A percentile compares a stretch with the other conserved stretches of the same genome.
These are phyloP conservation scores for Coptodon rendalli DNA, from an alignment of 2,113 vertebrate genomes.

Conservation along the genomic window DNA sequence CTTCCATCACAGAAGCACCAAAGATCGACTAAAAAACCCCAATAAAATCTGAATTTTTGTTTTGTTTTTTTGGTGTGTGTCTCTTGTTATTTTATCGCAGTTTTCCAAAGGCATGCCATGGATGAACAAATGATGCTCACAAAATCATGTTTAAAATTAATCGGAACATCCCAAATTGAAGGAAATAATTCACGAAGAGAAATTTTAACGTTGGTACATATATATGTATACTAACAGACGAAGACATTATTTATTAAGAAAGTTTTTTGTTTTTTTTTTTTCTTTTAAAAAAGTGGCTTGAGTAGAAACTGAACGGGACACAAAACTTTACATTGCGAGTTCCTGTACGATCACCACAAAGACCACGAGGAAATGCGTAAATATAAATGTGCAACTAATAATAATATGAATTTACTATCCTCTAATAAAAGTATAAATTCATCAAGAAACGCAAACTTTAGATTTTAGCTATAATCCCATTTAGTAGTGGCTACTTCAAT, in stretches of 20 bases:
- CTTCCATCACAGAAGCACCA: background rate
- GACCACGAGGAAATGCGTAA: background rate
- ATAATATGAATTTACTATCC: background rate
- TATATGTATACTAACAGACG: background rate
- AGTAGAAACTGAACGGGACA: background rate
- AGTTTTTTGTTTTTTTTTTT: background rate
- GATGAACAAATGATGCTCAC: background rate
- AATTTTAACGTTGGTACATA: background rate
- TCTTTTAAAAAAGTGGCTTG: background rate
- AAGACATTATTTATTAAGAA: background rate
- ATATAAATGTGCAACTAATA: background rate
- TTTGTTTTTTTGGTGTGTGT: background rate
- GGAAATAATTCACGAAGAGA: background rate
- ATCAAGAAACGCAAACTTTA: background rate
- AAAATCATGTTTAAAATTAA: background rate
- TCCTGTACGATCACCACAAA: background rate
- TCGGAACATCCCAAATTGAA: background rate
- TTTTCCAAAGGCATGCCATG: background rate
- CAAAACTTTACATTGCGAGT: background rate
- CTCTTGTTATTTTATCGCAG: background rate
- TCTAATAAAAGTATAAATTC: background rate
- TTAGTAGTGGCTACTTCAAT: background rate
- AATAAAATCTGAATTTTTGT: background rate
- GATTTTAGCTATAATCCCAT: background rate
- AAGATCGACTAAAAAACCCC: accelerated